Conservation (phyloP, 2,113 vertebrate species). For the Scophthalmus maximus region DNA sequence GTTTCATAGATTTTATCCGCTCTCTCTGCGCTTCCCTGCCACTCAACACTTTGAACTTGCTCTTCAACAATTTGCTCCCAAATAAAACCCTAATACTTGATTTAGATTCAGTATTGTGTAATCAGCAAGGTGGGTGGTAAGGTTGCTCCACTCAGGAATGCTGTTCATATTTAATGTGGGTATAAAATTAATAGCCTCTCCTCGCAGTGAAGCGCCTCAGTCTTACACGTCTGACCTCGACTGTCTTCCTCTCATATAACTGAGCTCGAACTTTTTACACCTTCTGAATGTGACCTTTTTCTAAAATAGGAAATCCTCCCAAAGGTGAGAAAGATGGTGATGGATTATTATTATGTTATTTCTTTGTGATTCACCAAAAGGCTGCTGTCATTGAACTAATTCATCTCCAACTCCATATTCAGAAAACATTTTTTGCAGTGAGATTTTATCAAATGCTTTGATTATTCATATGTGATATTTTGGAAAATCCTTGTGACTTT, state of each 20-base stretch:
- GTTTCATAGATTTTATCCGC: background rate
- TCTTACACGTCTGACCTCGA: background rate
- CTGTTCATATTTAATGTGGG: background rate
- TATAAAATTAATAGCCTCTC: background rate
- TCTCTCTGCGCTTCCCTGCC: background rate
- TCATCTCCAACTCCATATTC: background rate
- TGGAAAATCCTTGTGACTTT: background rate
- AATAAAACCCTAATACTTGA: background rate
- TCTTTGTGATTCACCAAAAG: background rate
- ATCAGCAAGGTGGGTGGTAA: background rate
- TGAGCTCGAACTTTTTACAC: slow-evolving; percentile 16
- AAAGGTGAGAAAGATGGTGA: background rate
- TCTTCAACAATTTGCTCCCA: background rate
- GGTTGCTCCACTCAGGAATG: background rate
- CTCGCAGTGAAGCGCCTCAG: background rate
- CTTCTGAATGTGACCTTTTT: slow-evolving; percentile 37
- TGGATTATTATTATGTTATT: background rate
- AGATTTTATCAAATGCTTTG: background rate
- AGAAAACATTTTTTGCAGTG: background rate
- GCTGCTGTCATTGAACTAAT: background rate
- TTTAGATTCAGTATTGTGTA: background rate
- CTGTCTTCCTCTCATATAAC: background rate
- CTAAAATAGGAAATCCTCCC: too few relatives aligned
- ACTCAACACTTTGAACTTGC: background rate
- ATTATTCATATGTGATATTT: background rate